Evolutionary conservation across 1,140 invertebrate genomes (phyloP).

Genomic region (Sinella curviseta): DNA sequence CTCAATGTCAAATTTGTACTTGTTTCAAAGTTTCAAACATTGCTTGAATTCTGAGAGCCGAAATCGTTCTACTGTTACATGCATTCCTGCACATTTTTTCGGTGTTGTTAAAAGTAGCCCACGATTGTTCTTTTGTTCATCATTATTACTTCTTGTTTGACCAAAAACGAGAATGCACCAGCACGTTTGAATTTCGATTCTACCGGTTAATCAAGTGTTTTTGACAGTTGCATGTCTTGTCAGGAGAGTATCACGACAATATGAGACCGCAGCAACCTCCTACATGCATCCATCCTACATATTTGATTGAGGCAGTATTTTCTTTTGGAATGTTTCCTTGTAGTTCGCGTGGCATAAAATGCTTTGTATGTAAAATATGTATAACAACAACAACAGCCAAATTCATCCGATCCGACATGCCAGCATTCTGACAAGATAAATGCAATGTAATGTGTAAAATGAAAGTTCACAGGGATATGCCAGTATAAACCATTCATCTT

Average conservation of each 20-base stretch:
- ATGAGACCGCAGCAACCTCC: background rate
- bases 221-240: constrained; percentile 20
- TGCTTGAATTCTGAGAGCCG: too few species aligned
- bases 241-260: background rate
- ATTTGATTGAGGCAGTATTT: too few species aligned
- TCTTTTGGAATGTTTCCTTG: too few species aligned
- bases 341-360: background rate
- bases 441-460: background rate
- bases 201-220: background rate
- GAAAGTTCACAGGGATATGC: background rate
- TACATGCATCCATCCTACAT: too few species aligned
- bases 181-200: background rate
- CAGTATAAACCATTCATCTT: constrained; percentile 2
- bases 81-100: too few species aligned
- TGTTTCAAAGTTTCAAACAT: too few species aligned
- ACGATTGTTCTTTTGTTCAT: too few species aligned
- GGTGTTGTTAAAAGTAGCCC: too few species aligned
- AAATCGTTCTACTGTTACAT: too few species aligned
- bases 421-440: background rate
- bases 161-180: background rate
- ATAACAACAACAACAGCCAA: background rate
- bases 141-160: too few species aligned
- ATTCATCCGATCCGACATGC: background rate
- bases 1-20: too few species aligned
- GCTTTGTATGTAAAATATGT: background rate